Percentiles rank a stretch among this genome's conserved stretches.
Conservation (phyloP, 2,113 vertebrate species). For the Dasypus novemcinctus region DNA sequence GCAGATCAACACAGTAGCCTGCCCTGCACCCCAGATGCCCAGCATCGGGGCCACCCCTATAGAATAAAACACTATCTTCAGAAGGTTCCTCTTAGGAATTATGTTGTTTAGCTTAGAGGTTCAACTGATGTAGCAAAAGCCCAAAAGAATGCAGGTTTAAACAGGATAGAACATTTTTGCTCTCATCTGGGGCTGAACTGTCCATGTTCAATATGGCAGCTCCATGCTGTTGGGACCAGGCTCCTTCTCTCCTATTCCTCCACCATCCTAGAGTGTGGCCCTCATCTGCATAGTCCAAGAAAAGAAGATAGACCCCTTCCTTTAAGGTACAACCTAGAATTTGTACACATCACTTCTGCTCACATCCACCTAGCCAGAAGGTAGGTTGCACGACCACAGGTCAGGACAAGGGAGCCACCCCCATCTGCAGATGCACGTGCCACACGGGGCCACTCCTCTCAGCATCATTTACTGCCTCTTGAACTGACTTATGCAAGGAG, state of each 20-base stretch:
- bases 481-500: not conserved
- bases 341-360: not conserved
- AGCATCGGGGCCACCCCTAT: not conserved
- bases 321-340: not conserved
- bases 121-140: constrained; percentile 31
- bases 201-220: not conserved
- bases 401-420: not conserved
- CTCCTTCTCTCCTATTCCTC: not conserved
- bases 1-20: not conserved
- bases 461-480: not conserved
- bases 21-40: not conserved
- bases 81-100: not conserved
- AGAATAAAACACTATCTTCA: not conserved
- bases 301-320: not conserved
- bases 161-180: not conserved
- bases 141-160: not conserved
- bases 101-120: not conserved
- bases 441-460: not conserved
- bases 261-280: not conserved
- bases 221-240: not conserved
- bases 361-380: not conserved
- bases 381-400: not conserved
- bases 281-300: not conserved
- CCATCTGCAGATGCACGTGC: not conserved
- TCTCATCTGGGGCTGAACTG: not conserved